Evolutionary conservation across 1,140 invertebrate genomes (phyloP).

Genomic region (Solenopsis fugax): DNA sequence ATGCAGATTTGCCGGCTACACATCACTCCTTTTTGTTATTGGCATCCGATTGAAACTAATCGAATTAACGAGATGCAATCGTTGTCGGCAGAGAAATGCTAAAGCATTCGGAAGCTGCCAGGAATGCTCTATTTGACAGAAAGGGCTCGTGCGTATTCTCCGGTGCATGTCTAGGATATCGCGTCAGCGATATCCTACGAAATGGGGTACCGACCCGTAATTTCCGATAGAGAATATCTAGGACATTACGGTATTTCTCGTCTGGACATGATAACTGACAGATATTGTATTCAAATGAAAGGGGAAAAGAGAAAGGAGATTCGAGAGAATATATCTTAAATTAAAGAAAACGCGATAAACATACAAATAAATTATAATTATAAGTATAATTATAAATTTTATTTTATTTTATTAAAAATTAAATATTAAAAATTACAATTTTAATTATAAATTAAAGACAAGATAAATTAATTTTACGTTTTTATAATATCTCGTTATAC

Average conservation of each 20-base stretch:
- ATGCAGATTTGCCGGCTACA: neutral
- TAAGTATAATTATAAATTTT: too few species aligned
- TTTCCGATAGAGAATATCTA: slow-evolving; percentile 21
- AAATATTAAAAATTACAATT: too few species aligned
- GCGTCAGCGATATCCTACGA: slow-evolving; percentile 10
- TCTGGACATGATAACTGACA: neutral
- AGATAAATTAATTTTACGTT: neutral
- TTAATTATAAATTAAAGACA: neutral
- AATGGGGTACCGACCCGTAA: slow-evolving; percentile 24
- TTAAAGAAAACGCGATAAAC: neutral
- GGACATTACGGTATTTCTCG: neutral
- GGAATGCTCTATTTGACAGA: slow-evolving; percentile 38
- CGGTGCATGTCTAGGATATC: neutral
- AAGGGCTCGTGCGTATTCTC: slow-evolving; percentile 35
- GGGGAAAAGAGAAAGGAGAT: neutral
- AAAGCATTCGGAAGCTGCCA: neutral
- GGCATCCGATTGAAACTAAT: slow-evolving; percentile 22
- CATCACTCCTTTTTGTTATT: neutral
- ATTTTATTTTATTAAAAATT: too few species aligned
- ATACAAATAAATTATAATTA: too few species aligned
- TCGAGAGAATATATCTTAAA: neutral
- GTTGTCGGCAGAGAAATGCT: neutral
- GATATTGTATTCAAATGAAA: neutral
- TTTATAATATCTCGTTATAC: neutral
- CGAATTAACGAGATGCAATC: slow-evolving; percentile 40